Base-by-base conservation (phyloP, 2,113 vertebrate species). In the Propithecus coquereli region DNA sequence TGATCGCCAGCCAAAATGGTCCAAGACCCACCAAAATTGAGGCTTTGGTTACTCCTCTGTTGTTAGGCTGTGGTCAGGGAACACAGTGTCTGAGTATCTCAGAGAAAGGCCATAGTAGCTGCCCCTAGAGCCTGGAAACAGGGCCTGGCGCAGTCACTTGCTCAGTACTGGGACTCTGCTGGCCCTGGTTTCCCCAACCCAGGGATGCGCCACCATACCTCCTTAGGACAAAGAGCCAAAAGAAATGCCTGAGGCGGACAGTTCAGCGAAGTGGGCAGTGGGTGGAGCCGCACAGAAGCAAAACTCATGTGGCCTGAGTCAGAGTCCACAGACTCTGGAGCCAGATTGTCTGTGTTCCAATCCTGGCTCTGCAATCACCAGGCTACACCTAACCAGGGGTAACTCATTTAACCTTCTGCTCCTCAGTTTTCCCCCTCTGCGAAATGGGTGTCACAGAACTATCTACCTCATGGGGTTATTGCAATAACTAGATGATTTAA, bases 211-310 rank as follows among this genome's bases (percentile, higher is more conserved):
- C 34, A 85, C 66, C n/a, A 37, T 8, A 40, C n/a, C 70, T 52
- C 71, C 45, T 85, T 20, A 4, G 12, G 30, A 94, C 50, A 43
- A 17, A 25, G 71, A 25, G 71, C 40, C 59, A n/a, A 23, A 82
- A 77, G 40, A 54, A 34, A 27, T 32, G n/a, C 25, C 20, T 34
- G 61, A n/a, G 16, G 76, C 0, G 5, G 76, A 30, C 20, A 40
- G 50, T 54, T 10, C 45, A 82, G n/a, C 77, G 43, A 50, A 52
- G 11, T 2, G 0, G 22, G n/a, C 0, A 2, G 4, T 13, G 23
- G 66, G 20, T 6, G 32, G 22, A 34, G 4, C 10, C 27, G 45
- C 1, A 5, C 13, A 1, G 52, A 22, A 0, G 47, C 37, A n/a
- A 3, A 61, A 68, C 25, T 61, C 6, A 4, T 22, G 17, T 34